Conservation (phyloP, 2,888 invertebrate species). For the Parapristionchus giblindavisi region DNA sequence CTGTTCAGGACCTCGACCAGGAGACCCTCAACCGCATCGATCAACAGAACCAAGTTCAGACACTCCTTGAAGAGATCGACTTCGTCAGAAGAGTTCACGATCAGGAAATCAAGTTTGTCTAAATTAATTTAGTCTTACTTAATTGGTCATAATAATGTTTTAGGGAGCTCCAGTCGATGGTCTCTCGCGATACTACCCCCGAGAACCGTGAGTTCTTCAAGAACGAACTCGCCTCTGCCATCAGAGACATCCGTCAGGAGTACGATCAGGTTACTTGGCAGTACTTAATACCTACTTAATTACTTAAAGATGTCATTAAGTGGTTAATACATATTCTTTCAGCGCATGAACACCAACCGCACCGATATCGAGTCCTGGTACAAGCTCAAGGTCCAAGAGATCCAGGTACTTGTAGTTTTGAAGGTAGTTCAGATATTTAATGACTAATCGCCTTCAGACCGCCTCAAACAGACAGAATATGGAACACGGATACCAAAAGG, state of each 20-base stretch:
- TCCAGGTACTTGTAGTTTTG: constrained; percentile 67
- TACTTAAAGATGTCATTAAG: not conserved
- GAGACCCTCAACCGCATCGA: constrained; percentile 73
- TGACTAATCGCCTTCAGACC: constrained; percentile 67
- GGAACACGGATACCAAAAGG: constrained; percentile 71
- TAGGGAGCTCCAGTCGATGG: constrained; percentile 72
- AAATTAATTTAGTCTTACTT: not conserved
- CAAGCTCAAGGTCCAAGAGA: constrained; percentile 74
- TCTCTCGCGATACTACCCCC: constrained; percentile 72
- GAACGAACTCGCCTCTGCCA: constrained; percentile 72
- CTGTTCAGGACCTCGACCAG: constrained; percentile 72
- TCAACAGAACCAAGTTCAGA: constrained; percentile 73
- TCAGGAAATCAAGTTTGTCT: constrained; percentile 68
- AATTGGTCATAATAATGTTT: not conserved
- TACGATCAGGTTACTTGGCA: constrained; percentile 70
- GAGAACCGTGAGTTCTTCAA: constrained; percentile 74
- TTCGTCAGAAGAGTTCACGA: constrained; percentile 73
- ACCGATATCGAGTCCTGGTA: constrained; percentile 73
- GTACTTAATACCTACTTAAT: not conserved
- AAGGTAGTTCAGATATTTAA: not conserved
- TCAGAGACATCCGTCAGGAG: constrained; percentile 73
- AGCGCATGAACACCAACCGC: constrained; percentile 71
- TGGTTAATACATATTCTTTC: constrained; percentile 28
- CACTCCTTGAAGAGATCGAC: constrained; percentile 73
- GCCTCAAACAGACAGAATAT: constrained; percentile 71